Evolutionary conservation across 1,140 invertebrate species (phyloP), one percentile per base, ranked within the genome.

Genomic region (Trachymyrmex cornetzi): DNA sequence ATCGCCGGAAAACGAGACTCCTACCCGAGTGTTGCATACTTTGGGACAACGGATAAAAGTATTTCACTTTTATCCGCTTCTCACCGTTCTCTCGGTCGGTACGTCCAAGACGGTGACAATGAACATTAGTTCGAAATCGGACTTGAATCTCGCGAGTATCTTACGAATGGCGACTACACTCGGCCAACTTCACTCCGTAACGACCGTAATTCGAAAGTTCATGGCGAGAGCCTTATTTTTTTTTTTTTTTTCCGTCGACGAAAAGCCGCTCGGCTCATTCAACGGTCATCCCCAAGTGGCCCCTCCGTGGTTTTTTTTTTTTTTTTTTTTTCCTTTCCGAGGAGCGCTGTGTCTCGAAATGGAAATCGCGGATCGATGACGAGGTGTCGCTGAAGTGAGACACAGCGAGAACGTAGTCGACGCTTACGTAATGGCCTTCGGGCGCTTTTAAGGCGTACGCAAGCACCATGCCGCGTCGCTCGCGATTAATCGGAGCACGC

Each of bases 401-500:
- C 38, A 24, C 34, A 38, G 24, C 63, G 72, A 59, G 53, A 86
- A 71, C 71, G 55, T 66, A 85, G 44, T 64, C 53, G 66, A 64
- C 55, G 87, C 72, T 88, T 79, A 88, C 55, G 87, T 86, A 88
- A 86, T 64, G 72, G 55, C 74, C 86, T 87, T 85, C 86, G 80
- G 53, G 53, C 71, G 59, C 85, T 85, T 77, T 86, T 88, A 88
- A 88, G 82, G 82, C 82, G 82, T 88, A 86, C 87, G 22, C 82
- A 50, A 77, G 75, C 72, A 72, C 74, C 55, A 85, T 82, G 61
- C 59, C 77, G 79, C 85, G 53, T 74, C 34, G 67, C 44, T 63
- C 27, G 64, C 72, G 82, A 88, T 88, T 88, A 88, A 88, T 88
- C 87, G 74, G 82, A 86, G 82, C 82, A 88, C 77, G 74, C 61